A percentile compares a stretch with the other conserved stretches of the same genome.
These are phyloP conservation scores for Agonopterix subpropinquella DNA, from an alignment of 2,888 invertebrate genomes.

Conservation along the genomic window DNA sequence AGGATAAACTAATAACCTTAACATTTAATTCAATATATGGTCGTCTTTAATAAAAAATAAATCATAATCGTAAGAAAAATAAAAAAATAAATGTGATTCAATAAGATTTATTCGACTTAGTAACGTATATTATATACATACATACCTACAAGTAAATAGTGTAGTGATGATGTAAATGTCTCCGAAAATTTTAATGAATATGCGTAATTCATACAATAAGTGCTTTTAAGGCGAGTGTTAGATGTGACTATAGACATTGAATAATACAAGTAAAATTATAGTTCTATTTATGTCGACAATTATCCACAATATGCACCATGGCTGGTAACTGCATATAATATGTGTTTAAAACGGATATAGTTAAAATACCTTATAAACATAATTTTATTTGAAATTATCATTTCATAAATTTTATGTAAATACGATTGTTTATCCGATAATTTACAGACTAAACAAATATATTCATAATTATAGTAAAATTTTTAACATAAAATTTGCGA, in stretches of 20 bases:
- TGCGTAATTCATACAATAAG: slow-evolving; percentile 3
- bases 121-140: slow-evolving; percentile 27
- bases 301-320: slow-evolving; percentile 35
- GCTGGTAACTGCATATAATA: slow-evolving; percentile 33
- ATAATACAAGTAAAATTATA: too few relatives aligned
- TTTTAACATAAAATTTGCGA: too few relatives aligned
- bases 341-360: too few relatives aligned
- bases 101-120: slow-evolving; percentile 37
- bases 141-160: background rate
- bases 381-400: too few relatives aligned
- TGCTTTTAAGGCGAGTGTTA: slow-evolving; percentile 31
- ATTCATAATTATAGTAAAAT: too few relatives aligned
- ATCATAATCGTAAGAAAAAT: slow-evolving; percentile 30
- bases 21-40: slow-evolving; percentile 20
- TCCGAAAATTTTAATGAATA: slow-evolving; percentile 10
- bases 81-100: slow-evolving; percentile 54
- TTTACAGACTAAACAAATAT: too few relatives aligned
- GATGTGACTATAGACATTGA: slow-evolving; percentile 23
- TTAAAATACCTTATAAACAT: slow-evolving; percentile 8
- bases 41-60: slow-evolving; percentile 22
- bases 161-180: too few relatives aligned
- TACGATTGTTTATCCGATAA: too few relatives aligned
- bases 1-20: background rate
- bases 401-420: too few relatives aligned
- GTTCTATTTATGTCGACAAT: background rate